A percentile compares a stretch with the other conserved stretches of the same genome.
These are phyloP conservation scores for Cephalopterus ornatus DNA, from an alignment of 2,113 vertebrate genomes.

Conservation along the genomic window DNA sequence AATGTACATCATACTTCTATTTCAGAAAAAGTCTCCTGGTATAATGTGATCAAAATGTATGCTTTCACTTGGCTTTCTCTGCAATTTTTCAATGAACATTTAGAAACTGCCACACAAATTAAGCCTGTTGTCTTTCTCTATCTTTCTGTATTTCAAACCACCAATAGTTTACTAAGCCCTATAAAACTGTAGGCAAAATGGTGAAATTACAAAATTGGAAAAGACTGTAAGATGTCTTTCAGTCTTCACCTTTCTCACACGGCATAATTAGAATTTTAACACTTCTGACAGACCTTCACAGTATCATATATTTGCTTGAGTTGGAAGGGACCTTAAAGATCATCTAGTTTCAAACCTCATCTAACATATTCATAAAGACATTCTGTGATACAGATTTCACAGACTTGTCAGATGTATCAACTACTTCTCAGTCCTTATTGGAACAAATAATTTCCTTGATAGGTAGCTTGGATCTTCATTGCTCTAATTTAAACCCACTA, in stretches of 20 bases:
- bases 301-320: background rate
- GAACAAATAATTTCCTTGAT: background rate
- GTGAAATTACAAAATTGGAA: background rate
- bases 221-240: background rate
- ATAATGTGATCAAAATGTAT: background rate
- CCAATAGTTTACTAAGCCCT: background rate
- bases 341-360: background rate
- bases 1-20: background rate
- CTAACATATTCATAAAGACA: background rate
- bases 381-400: background rate
- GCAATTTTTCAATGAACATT: background rate
- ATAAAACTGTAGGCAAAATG: background rate
- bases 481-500: background rate
- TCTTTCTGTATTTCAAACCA: background rate
- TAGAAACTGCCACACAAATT: background rate
- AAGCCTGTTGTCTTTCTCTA: background rate
- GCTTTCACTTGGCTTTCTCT: background rate
- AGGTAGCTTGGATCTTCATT: background rate
- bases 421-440: background rate
- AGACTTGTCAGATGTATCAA: background rate
- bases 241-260: background rate
- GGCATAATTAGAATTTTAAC: background rate
- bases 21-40: background rate
- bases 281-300: background rate
- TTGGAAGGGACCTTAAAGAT: background rate